Evolutionary conservation across 2,113 vertebrate species (phyloP).

Genomic region (Psephotus haematonotus): DNA sequence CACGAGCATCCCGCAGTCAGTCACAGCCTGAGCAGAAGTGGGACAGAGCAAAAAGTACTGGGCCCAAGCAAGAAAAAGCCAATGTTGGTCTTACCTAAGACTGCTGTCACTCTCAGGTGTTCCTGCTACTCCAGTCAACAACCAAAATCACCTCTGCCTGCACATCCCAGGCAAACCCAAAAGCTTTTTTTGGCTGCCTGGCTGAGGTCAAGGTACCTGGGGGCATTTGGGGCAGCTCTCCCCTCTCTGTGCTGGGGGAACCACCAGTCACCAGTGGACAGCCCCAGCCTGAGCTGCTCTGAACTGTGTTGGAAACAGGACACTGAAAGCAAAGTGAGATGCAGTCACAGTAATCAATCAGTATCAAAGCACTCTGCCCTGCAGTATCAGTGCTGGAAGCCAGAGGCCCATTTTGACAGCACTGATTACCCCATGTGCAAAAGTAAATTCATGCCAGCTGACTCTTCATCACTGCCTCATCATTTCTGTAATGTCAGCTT

Average conservation of each 20-base stretch:
- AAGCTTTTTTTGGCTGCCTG: not conserved
- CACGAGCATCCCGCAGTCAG: not conserved
- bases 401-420: not conserved
- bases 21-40: accelerated
- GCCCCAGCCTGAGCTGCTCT: not conserved
- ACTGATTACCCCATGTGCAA: not conserved
- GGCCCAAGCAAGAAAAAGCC: not conserved
- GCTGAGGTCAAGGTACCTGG: not conserved
- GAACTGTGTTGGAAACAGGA: not conserved
- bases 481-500: not conserved
- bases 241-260: not conserved
- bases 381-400: accelerated
- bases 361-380: not conserved
- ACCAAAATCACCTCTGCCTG: not conserved
- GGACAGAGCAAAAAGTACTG: not conserved
- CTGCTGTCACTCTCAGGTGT: not conserved
- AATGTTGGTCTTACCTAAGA: not conserved
- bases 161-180: accelerated
- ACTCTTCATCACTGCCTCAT: not conserved
- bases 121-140: not conserved
- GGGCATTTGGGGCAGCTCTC: not conserved
- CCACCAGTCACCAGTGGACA: accelerated
- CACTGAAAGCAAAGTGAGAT: not conserved
- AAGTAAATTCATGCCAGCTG: not conserved
- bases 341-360: not conserved